Evolutionary conservation across 92 coral and sea anemone genomes (phyloP).

Genomic region (Desmophyllum pertusum): DNA sequence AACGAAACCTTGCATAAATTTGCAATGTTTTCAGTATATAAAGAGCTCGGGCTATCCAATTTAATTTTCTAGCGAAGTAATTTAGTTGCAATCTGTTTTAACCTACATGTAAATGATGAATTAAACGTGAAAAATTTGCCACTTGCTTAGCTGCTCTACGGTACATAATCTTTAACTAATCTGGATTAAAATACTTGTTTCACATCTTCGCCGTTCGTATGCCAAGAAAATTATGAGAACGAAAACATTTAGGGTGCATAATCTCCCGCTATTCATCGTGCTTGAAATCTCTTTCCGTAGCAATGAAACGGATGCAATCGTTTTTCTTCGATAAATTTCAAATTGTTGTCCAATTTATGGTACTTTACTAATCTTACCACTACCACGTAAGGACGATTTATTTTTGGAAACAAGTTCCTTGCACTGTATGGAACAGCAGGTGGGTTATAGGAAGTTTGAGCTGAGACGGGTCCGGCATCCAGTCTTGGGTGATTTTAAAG

Average conservation of each 20-base stretch:
- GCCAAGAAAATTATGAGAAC: background rate
- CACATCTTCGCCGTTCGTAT: background rate
- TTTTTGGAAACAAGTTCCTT: background rate
- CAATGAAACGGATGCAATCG: background rate
- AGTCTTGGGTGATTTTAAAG: background rate
- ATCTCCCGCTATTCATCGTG: background rate
- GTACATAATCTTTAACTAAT: background rate
- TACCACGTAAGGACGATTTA: background rate
- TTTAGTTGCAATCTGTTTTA: slow-evolving; percentile 5
- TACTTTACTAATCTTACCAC: background rate
- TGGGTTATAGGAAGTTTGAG: slow-evolving; percentile 2
- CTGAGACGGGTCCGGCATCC: background rate
- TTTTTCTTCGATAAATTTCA: background rate
- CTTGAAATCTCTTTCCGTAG: background rate
- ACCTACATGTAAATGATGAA: background rate
- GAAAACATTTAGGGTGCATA: too few species aligned
- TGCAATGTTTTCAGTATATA: background rate
- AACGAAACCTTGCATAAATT: background rate
- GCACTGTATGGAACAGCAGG: background rate
- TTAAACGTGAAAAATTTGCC: background rate
- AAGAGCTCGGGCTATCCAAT: background rate
- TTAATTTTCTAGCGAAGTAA: background rate
- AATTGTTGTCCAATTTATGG: background rate
- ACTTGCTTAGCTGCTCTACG: background rate
- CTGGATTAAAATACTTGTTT: background rate